phyloP scores from a whole-genome alignment of 2,888 invertebrate genomes.

The Eurytoma adleriae region DNA sequence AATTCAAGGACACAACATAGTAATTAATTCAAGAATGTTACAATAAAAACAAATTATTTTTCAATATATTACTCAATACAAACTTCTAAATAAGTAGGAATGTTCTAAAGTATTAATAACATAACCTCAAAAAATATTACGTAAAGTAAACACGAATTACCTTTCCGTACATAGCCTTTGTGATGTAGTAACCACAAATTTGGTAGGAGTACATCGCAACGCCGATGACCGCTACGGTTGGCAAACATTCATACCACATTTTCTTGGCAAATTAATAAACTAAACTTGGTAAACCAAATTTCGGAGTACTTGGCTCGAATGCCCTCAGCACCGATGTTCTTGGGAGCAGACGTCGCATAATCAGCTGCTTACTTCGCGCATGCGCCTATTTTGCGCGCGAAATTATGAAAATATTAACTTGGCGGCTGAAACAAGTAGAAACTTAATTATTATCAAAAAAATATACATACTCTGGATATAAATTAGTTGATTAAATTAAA shows the following conservation, averaged over 20 bases:
- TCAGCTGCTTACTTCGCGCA: background rate
- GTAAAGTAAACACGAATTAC: constrained; percentile 53
- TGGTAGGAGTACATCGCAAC: constrained; percentile 48
- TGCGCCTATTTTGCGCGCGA: background rate
- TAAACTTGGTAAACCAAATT: constrained; percentile 35
- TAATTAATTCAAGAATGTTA: constrained; percentile 3
- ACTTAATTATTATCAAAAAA: background rate
- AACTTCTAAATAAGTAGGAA: background rate
- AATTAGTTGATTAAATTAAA: too few species aligned
- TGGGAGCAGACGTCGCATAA: background rate
- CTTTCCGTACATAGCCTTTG: constrained; percentile 57
- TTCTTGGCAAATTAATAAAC: constrained; percentile 30
- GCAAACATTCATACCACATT: constrained; percentile 69
- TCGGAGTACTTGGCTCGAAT: constrained; percentile 13
- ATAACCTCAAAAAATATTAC: constrained; percentile 47
- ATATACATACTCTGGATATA: too few species aligned
- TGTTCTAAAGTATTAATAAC: background rate
- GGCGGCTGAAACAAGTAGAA: background rate
- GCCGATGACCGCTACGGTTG: constrained; percentile 59
- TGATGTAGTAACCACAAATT: constrained; percentile 26
- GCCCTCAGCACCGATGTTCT: background rate
- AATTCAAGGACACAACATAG: background rate
- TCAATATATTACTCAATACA: background rate
- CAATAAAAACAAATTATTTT: constrained; percentile 1
- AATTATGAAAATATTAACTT: background rate